These are phyloP conservation scores for Rhipidura dahli DNA, from an alignment of 2,113 vertebrate genomes.

Conservation along the genomic window DNA sequence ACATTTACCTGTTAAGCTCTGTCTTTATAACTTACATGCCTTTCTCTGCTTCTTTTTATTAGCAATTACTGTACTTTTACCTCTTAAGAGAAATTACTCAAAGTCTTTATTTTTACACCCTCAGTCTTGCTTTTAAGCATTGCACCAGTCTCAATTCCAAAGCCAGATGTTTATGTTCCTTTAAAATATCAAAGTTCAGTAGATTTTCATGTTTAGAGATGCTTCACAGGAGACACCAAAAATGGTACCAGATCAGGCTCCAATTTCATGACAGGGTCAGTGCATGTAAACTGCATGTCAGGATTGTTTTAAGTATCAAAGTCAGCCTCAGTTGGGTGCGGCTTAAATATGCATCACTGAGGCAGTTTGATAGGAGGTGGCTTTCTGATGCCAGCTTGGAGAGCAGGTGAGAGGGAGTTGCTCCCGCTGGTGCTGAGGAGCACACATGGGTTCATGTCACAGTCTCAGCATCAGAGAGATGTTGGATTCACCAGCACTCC, in stretches of 20 bases:
- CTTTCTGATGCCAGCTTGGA: not conserved
- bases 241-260: not conserved
- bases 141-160: not conserved
- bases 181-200: not conserved
- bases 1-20: not conserved
- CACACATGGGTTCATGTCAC: fast-evolving
- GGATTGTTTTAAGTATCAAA: not conserved
- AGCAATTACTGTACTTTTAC: not conserved
- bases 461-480: not conserved
- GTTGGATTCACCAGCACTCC: not conserved
- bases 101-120: not conserved
- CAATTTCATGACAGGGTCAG: not conserved
- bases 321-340: not conserved
- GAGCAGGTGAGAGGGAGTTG: not conserved
- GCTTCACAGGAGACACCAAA: not conserved
- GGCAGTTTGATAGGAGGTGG: not conserved
- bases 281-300: not conserved
- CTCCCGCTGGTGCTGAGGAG: fast-evolving
- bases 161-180: not conserved
- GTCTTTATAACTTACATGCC: not conserved
- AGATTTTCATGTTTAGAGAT: not conserved
- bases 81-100: not conserved
- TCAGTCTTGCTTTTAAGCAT: not conserved
- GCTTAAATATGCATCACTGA: no score
- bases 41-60: not conserved